phyloP scores from a whole-genome alignment of 1,140 invertebrate species.

The Plutomurus gul region DNA sequence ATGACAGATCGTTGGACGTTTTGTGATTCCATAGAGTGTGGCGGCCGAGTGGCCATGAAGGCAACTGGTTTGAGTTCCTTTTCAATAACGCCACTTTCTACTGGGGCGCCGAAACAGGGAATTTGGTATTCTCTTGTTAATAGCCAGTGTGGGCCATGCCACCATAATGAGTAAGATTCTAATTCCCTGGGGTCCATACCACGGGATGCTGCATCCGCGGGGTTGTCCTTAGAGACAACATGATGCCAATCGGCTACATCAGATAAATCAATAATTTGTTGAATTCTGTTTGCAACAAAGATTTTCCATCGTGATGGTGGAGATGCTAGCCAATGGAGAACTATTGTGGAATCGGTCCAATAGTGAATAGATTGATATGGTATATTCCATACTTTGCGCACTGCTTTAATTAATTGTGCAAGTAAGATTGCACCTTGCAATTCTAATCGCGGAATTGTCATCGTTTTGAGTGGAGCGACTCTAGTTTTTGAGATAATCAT shows the following conservation, averaged over 20 bases:
- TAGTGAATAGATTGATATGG: slow-evolving; percentile 13
- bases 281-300: slow-evolving; percentile 59
- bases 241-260: slow-evolving; percentile 54
- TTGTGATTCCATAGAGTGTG: not conserved
- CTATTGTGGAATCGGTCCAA: slow-evolving; percentile 57
- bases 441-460: slow-evolving; percentile 54
- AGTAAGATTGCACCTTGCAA: slow-evolving; percentile 55
- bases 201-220: slow-evolving; percentile 59
- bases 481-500: slow-evolving; percentile 53
- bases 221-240: slow-evolving; percentile 56
- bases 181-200: slow-evolving; percentile 55
- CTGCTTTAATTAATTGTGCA: slow-evolving; percentile 14
- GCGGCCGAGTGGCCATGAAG: too few relatives aligned
- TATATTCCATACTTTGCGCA: not conserved
- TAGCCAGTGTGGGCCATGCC: slow-evolving; percentile 55
- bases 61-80: not conserved
- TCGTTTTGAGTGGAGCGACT: slow-evolving; percentile 50
- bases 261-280: slow-evolving; percentile 56
- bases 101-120: not conserved
- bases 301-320: slow-evolving; percentile 55
- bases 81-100: not conserved
- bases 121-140: not conserved
- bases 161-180: slow-evolving; percentile 56
- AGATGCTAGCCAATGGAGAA: slow-evolving; percentile 56
- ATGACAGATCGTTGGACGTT: not conserved